A percentile compares a stretch with the other conserved stretches of the same genome.
phyloP scores from a whole-genome alignment of 2,888 invertebrate species.

The Lasioglossum figueresi region DNA sequence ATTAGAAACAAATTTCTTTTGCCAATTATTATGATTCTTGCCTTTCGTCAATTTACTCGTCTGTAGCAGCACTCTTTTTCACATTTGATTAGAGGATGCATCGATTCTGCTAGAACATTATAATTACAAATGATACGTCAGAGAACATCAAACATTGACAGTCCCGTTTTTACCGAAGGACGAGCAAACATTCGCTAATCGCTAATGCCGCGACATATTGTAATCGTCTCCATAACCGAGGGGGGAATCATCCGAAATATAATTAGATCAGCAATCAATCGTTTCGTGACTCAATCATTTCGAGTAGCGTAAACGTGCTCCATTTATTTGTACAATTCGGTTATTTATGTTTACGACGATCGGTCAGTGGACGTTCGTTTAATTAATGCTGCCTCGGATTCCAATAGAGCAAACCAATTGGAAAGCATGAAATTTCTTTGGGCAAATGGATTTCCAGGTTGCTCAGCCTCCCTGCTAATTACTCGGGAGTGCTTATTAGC shows the following conservation, averaged over 20 bases:
- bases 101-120: neutral
- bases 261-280: constrained; percentile 11
- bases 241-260: neutral
- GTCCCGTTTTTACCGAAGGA: neutral
- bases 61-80: neutral
- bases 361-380: constrained; percentile 10
- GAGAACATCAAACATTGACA: neutral
- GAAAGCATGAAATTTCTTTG: constrained; percentile 15
- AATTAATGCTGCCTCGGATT: constrained; percentile 24
- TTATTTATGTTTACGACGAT: constrained; percentile 34
- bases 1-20: too few species aligned
- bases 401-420: constrained; percentile 1
- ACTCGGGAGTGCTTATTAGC: constrained; percentile 23
- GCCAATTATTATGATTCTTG: too few species aligned
- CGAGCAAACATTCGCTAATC: neutral
- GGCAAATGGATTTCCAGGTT: constrained; percentile 20
- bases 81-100: neutral
- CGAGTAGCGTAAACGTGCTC: neutral
- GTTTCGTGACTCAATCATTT: neutral
- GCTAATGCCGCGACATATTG: neutral
- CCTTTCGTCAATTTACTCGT: neutral
- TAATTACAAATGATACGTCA: neutral
- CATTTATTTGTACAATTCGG: constrained; percentile 4
- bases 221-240: neutral
- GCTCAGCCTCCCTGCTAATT: constrained; percentile 1